A percentile compares a stretch with the other conserved stretches of the same genome.
phyloP scores from a whole-genome alignment of 2,113 vertebrate species.

The Meriones unguiculatus region DNA sequence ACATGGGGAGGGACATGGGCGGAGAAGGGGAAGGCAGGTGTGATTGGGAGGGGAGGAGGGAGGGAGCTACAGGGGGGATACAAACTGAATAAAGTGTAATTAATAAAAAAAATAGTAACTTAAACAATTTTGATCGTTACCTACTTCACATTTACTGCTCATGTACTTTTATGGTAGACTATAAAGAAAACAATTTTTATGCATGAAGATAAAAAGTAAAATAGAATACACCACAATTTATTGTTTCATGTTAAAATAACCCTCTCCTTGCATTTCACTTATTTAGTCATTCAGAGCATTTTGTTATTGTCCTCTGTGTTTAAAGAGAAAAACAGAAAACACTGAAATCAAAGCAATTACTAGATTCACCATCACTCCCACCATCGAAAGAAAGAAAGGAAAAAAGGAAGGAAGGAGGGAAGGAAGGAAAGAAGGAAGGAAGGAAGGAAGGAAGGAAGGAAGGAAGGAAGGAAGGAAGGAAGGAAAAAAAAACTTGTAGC shows the following conservation, averaged over 20 bases:
- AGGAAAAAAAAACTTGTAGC: not conserved
- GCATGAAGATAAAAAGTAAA: not conserved
- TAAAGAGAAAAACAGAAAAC: not conserved
- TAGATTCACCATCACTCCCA: not conserved
- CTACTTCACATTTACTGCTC: not conserved
- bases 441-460: too few species aligned
- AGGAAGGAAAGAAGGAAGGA: not conserved
- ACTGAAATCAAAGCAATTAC: not conserved
- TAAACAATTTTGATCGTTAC: not conserved
- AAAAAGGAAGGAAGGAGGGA: too few species aligned
- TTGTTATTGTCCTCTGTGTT: not conserved
- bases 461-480: not conserved
- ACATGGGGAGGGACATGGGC: too few species aligned
- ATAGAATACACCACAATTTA: not conserved
- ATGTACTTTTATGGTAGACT: not conserved
- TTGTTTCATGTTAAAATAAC: not conserved
- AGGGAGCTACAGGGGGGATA: too few species aligned
- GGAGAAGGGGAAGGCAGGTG: too few species aligned
- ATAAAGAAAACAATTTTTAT: slow-evolving; percentile 9
- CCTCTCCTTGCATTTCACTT: not conserved
- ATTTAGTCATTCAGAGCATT: not conserved
- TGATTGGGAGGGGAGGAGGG: too few species aligned
- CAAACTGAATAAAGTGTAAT: too few species aligned
- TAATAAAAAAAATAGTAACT: not conserved
- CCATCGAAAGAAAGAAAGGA: too few species aligned